Conservation (phyloP, 2,888 invertebrate species). For the Venusia cambrica region DNA sequence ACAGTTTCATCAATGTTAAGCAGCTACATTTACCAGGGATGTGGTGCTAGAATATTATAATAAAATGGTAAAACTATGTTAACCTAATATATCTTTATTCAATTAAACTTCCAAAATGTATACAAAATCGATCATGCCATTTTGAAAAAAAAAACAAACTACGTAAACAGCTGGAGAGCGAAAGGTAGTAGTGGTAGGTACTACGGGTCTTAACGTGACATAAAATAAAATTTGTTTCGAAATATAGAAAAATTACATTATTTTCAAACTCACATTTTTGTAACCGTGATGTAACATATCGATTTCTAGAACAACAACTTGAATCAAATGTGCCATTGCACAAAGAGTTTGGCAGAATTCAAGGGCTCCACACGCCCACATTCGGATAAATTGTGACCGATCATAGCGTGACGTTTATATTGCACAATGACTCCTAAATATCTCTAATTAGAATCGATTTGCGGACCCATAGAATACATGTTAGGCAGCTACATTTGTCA, state of each 20-base stretch:
- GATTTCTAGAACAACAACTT: slow-evolving; percentile 1
- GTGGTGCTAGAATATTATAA: slow-evolving; percentile 72
- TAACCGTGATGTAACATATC: neutral
- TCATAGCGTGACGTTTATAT: slow-evolving; percentile 49
- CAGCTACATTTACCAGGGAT: slow-evolving; percentile 20
- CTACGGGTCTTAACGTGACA: no score
- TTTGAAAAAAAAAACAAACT: no score
- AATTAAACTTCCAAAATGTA: no score
- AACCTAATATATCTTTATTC: no score
- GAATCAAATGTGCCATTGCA: neutral
- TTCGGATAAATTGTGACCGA: slow-evolving; percentile 27
- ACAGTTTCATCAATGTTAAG: no score
- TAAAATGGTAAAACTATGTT: no score
- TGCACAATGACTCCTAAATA: slow-evolving; percentile 72
- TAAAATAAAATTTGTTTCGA: no score
- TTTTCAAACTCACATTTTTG: no score
- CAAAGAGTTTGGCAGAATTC: slow-evolving; percentile 8
- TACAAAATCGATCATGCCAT: no score
- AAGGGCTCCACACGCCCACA: slow-evolving; percentile 24
- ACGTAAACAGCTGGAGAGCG: no score
- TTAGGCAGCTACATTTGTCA: slow-evolving; percentile 14
- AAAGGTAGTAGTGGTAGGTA: no score
- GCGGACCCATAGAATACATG: slow-evolving; percentile 39
- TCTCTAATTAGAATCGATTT: slow-evolving; percentile 74
- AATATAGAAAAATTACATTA: no score